Evolutionary conservation across 2,113 vertebrate genomes (phyloP).

Genomic region (Paedocypris sp.): DNA sequence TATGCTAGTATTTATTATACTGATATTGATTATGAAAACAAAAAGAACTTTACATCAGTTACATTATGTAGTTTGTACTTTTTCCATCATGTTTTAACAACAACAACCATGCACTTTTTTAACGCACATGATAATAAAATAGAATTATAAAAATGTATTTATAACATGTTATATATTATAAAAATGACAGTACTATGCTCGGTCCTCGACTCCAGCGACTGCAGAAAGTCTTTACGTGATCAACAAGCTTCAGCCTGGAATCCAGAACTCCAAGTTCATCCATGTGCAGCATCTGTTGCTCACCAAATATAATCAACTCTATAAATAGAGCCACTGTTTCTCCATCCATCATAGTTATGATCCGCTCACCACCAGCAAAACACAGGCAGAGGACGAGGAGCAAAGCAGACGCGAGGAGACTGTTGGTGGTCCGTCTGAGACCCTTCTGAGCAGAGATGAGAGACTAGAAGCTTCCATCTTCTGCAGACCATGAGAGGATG

Average conservation of each 20-base stretch:
- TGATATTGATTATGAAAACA: too few relatives aligned
- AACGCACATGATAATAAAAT: too few relatives aligned
- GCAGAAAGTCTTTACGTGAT: conserved; percentile 24
- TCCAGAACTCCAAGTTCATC: conserved; percentile 28
- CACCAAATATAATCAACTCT: conserved; percentile 39
- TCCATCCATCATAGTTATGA: conserved; percentile 14
- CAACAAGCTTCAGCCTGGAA: conserved; percentile 9
- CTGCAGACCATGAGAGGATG: conserved; percentile 40
- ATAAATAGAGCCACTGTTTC: conserved; percentile 40
- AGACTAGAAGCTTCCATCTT: neutral
- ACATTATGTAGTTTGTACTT: too few relatives aligned
- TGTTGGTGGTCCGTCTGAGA: neutral
- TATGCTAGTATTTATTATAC: too few relatives aligned
- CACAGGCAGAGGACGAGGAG: neutral
- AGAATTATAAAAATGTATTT: too few relatives aligned
- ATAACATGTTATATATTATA: too few relatives aligned
- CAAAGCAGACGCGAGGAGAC: neutral
- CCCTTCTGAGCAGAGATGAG: neutral
- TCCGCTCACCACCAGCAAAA: conserved; percentile 4
- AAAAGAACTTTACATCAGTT: too few relatives aligned
- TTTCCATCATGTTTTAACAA: too few relatives aligned
- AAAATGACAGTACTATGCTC: too few relatives aligned
- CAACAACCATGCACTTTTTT: too few relatives aligned
- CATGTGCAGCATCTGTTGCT: conserved; percentile 24
- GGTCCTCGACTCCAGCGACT: too few relatives aligned